A percentile compares a stretch with the other conserved stretches of the same genome.
phyloP scores from a whole-genome alignment of 2,888 invertebrate species.

The Pachycephus smyrnensis region DNA sequence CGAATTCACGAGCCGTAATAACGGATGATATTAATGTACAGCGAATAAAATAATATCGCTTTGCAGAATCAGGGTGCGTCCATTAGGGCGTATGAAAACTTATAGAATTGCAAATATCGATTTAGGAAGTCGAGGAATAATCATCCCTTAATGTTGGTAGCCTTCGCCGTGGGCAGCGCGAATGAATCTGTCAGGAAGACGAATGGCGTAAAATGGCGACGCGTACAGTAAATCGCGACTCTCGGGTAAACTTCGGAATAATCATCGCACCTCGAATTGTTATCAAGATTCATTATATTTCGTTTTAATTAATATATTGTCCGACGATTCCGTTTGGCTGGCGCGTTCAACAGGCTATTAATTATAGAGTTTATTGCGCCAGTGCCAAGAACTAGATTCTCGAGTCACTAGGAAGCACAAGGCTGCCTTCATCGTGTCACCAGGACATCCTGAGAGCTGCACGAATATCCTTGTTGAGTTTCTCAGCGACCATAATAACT shows the following conservation, averaged over 20 bases:
- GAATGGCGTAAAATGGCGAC: not conserved
- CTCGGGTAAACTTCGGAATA: not conserved
- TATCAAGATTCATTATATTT: not conserved
- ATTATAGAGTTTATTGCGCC: conserved; percentile 29
- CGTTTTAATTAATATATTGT: not conserved
- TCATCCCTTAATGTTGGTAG: not conserved
- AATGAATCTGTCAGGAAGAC: not conserved
- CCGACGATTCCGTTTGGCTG: not conserved
- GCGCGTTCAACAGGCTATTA: conserved; percentile 30
- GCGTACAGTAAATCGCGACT: not conserved
- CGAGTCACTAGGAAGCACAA: not conserved
- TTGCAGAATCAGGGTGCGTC: not conserved
- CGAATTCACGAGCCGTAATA: too few relatives aligned
- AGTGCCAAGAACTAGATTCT: not conserved
- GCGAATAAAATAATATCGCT: not conserved
- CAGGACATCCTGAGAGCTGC: not conserved
- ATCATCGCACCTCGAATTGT: not conserved
- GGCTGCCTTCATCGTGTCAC: not conserved
- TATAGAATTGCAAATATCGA: not conserved
- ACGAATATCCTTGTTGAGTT: not conserved
- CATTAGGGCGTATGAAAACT: not conserved
- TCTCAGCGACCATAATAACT: too few relatives aligned
- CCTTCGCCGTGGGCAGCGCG: not conserved
- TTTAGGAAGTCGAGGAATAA: not conserved
- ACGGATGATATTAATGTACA: not conserved